These are phyloP conservation scores for Leptodactylus fuscus DNA, from an alignment of 2,113 vertebrate species.

Conservation along the genomic window DNA sequence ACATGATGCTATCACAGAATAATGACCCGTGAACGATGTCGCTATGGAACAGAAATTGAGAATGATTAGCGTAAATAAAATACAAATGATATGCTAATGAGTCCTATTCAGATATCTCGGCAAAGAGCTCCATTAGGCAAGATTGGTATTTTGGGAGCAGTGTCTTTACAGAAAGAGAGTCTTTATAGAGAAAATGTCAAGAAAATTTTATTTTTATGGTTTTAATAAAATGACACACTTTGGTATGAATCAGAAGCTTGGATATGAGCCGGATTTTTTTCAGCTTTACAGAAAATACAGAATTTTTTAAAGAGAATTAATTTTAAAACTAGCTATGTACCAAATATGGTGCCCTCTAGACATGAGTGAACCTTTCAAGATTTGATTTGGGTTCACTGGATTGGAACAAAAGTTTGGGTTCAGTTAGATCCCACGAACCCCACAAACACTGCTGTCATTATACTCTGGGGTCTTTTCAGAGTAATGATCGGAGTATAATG, in stretches of 20 bases:
- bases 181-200: neutral
- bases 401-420: no score
- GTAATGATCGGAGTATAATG: no score
- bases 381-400: no score
- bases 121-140: constrained; percentile 1
- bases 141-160: neutral
- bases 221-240: neutral
- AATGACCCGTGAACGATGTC: constrained; percentile 43
- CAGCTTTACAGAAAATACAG: neutral
- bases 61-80: constrained; percentile 52
- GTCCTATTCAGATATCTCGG: constrained; percentile 27
- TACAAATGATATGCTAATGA: constrained; percentile 52
- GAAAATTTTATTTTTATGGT: neutral
- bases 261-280: neutral
- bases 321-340: neutral
- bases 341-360: no score
- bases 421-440: no score
- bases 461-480: no score
- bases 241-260: neutral
- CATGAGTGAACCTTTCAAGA: no score
- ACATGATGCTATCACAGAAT: constrained; percentile 50
- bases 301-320: neutral
- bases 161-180: neutral
- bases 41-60: constrained; percentile 42
- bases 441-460: no score